A percentile compares a stretch with the other conserved stretches of the same genome.
Evolutionary conservation across 2,888 invertebrate genomes (phyloP).

Genomic region (Ferrisia virgata): DNA sequence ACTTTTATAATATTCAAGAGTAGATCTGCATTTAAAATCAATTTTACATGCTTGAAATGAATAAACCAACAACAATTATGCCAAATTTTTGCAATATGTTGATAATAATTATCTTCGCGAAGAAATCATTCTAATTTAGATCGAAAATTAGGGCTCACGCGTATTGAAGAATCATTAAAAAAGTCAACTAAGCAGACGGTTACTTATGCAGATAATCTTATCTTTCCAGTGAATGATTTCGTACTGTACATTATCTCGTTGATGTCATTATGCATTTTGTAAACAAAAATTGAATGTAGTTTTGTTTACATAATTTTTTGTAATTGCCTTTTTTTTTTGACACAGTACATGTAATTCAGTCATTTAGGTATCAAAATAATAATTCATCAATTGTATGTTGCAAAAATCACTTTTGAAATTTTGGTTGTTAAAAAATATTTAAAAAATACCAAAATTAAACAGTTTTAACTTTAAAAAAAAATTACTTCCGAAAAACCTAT

Average conservation of each 20-base stretch:
- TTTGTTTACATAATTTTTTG: not conserved
- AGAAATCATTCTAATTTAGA: not conserved
- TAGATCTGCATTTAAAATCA: slow-evolving; percentile 1
- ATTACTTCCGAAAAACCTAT: too few species aligned
- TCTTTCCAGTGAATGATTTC: not conserved
- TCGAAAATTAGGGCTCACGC: not conserved
- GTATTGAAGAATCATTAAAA: not conserved
- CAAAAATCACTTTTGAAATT: too few species aligned
- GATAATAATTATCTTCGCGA: not conserved
- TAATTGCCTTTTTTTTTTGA: too few species aligned
- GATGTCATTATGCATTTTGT: not conserved
- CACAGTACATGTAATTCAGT: too few species aligned
- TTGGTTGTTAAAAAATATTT: too few species aligned
- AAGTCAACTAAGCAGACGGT: not conserved
- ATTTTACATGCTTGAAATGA: not conserved
- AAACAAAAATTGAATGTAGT: not conserved
- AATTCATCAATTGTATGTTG: too few species aligned
- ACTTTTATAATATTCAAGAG: not conserved
- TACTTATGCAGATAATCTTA: not conserved
- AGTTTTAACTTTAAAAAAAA: too few species aligned
- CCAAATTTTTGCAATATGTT: not conserved
- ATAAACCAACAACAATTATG: slow-evolving; percentile 9
- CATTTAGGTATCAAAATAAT: too few species aligned
- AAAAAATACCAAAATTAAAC: too few species aligned
- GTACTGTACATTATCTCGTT: not conserved